A percentile compares a stretch with the other conserved stretches of the same genome.
phyloP scores from a whole-genome alignment of 30 jellyfish, hydroid and myxozoan genomes.

The Nemopilema nomurai region DNA sequence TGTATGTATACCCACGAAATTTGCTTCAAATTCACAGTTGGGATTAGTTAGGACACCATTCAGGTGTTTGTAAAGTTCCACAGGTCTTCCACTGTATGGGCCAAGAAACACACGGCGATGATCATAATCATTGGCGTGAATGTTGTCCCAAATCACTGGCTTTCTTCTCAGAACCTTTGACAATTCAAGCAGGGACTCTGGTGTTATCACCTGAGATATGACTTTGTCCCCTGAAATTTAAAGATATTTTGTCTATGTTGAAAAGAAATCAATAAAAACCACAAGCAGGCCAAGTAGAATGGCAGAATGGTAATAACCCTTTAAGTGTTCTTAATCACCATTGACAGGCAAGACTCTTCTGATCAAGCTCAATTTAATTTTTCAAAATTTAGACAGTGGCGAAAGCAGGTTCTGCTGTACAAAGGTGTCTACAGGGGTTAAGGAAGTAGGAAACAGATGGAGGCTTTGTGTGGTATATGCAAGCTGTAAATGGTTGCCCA shows the following conservation, averaged over 20 bases:
- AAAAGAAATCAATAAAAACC: neutral
- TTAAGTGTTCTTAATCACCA: too few species aligned
- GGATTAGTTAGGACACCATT: constrained; percentile 95
- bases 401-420: too few species aligned
- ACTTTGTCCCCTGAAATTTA: constrained; percentile 82
- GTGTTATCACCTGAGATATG: constrained; percentile 73
- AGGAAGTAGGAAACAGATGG: too few species aligned
- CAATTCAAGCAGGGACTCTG: constrained; percentile 69
- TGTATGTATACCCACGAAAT: constrained; percentile 82
- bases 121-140: constrained; percentile 99
- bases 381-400: too few species aligned
- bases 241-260: neutral
- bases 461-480: too few species aligned
- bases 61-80: constrained; percentile 69
- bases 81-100: constrained; percentile 94
- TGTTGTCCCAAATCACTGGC: constrained; percentile 98
- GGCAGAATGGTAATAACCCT: neutral
- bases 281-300: neutral
- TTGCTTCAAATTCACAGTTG: constrained; percentile 98
- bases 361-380: too few species aligned
- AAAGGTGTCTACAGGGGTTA: too few species aligned
- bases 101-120: constrained; percentile 96
- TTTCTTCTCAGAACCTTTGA: constrained; percentile 82
- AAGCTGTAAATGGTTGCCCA: too few species aligned
- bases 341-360: too few species aligned